Conservation (phyloP, 1,140 invertebrate species). For the Scaptomyza pallida region DNA sequence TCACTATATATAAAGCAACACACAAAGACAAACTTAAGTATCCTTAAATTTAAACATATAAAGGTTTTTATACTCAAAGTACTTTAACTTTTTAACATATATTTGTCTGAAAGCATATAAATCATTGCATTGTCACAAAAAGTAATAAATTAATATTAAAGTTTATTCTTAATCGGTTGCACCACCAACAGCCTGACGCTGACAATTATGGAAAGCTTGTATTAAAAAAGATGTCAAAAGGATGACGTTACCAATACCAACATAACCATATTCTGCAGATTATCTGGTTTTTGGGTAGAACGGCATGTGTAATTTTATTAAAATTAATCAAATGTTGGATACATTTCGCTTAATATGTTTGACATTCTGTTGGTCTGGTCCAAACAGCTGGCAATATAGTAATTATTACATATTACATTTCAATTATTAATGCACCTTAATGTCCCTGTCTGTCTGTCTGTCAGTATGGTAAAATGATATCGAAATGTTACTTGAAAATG, state of each 20-base stretch:
- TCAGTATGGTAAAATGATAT: conserved; percentile 51
- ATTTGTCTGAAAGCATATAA: no score
- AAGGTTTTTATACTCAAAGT: no score
- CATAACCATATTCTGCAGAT: background rate
- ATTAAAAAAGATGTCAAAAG: conserved; percentile 5
- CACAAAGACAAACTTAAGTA: no score
- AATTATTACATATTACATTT: conserved; percentile 60
- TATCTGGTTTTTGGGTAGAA: background rate
- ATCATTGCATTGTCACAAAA: no score
- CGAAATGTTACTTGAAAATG: conserved; percentile 18
- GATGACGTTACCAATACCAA: background rate
- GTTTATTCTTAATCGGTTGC: no score
- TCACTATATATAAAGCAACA: no score
- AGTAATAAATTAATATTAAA: no score
- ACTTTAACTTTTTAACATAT: no score
- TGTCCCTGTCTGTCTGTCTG: no score
- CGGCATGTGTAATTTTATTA: conserved; percentile 49
- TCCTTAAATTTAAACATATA: no score
- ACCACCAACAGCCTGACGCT: conserved; percentile 31
- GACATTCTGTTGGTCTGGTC: conserved; percentile 19
- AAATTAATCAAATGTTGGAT: conserved; percentile 70
- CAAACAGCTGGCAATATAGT: conserved; percentile 31
- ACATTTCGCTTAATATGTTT: conserved; percentile 68
- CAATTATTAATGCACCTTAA: conserved; percentile 62
- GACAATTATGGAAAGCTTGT: conserved; percentile 43